Evolutionary conservation across 1,140 invertebrate genomes (phyloP).

Genomic region (Mesaphorura yosii): DNA sequence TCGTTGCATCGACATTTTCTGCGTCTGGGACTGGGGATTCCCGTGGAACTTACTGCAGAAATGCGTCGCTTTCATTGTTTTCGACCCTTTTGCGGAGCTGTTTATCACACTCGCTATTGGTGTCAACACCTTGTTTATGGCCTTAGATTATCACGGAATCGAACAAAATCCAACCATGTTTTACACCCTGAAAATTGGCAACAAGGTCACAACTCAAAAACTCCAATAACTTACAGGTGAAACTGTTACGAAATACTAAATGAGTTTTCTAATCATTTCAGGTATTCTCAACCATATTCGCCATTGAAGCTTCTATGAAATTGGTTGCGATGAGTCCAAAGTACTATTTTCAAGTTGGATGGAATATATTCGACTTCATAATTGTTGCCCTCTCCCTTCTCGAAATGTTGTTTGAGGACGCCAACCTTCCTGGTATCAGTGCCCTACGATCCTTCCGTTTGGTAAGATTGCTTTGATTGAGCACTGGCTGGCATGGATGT

Average conservation of each 20-base stretch:
- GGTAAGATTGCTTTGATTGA: constrained; percentile 52
- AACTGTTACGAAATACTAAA: too few species aligned
- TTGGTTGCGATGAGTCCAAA: constrained; percentile 93
- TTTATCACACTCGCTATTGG: constrained; percentile 97
- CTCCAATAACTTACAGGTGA: too few species aligned
- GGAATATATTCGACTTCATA: constrained; percentile 98
- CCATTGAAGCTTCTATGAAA: constrained; percentile 90
- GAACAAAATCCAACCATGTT: constrained; percentile 33
- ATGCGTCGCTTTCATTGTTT: constrained; percentile 78
- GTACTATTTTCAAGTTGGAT: constrained; percentile 95
- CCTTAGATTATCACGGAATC: constrained; percentile 73
- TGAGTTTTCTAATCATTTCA: constrained; percentile 41
- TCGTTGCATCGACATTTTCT: constrained; percentile 79
- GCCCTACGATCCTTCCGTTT: constrained; percentile 86
- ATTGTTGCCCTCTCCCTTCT: constrained; percentile 90
- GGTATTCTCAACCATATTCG: constrained; percentile 97
- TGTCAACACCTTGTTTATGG: constrained; percentile 96
- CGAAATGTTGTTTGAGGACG: constrained; percentile 82
- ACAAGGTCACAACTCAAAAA: constrained; percentile 13
- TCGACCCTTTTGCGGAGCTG: constrained; percentile 94
- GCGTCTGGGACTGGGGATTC: constrained; percentile 93
- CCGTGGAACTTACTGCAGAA: constrained; percentile 82
- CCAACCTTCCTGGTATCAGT: constrained; percentile 58
- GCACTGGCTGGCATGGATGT: background rate
- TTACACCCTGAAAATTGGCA: constrained; percentile 38